Percentiles rank a stretch among this genome's conserved stretches.
phyloP scores from a whole-genome alignment of 2,888 invertebrate genomes.

The Hofmannophila pseudospretella region DNA sequence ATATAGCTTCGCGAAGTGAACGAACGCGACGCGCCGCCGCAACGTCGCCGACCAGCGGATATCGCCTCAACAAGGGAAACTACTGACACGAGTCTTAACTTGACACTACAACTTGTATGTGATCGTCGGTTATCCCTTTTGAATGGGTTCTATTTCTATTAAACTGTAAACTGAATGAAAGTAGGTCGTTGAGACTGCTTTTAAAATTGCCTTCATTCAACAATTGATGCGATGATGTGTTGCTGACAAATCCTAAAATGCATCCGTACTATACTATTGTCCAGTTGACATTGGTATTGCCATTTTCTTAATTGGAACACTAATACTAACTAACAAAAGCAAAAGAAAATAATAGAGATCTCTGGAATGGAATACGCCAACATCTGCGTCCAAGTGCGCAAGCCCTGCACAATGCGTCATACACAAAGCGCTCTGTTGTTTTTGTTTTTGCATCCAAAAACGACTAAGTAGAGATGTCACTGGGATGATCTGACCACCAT shows the following conservation, averaged over 20 bases:
- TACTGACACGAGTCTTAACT: constrained; percentile 9
- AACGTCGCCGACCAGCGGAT: constrained; percentile 10
- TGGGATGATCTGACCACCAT: constrained; percentile 19
- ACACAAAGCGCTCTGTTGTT: constrained; percentile 19
- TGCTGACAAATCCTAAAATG: too few relatives aligned
- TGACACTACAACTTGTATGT: constrained; percentile 5
- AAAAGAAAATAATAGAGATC: too few relatives aligned
- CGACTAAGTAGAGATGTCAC: constrained; percentile 15
- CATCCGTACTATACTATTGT: too few relatives aligned
- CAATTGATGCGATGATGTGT: too few relatives aligned
- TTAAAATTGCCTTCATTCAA: too few relatives aligned
- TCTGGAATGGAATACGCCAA: too few relatives aligned
- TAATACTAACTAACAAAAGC: too few relatives aligned
- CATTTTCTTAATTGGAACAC: too few relatives aligned
- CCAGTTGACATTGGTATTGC: too few relatives aligned
- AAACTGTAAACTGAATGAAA: too few relatives aligned
- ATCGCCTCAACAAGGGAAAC: constrained; percentile 8
- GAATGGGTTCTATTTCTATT: background rate
- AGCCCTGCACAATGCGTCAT: constrained; percentile 14
- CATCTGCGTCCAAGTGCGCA: constrained; percentile 17
- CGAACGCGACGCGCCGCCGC: constrained; percentile 48
- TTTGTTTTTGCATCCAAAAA: constrained; percentile 16
- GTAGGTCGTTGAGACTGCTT: too few relatives aligned
- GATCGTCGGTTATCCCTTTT: background rate
- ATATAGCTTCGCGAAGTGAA: constrained; percentile 70